These are phyloP conservation scores for Lerista edwardsae DNA, from an alignment of 2,797 vertebrate species.

Conservation along the genomic window DNA sequence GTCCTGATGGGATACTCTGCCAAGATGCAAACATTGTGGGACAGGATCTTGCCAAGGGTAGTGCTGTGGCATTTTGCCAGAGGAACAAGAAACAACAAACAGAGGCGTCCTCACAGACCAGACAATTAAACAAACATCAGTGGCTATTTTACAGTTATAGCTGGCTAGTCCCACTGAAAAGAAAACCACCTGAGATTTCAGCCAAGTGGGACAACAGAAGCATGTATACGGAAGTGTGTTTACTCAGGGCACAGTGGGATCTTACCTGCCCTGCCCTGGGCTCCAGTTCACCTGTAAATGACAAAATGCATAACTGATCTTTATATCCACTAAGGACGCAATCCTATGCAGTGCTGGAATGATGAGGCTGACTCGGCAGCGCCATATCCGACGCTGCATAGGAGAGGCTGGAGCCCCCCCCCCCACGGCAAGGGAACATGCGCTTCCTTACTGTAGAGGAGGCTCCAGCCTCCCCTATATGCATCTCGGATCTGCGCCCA, in stretches of 20 bases:
- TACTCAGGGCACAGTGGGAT: neutral
- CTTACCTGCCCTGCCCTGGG: neutral
- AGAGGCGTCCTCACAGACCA: neutral
- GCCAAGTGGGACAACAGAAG: neutral
- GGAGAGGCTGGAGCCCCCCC: too few relatives aligned
- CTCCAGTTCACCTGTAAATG: neutral
- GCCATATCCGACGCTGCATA: too few relatives aligned
- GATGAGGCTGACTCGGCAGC: too few relatives aligned
- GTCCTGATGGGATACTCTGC: conserved; percentile 34
- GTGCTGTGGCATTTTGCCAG: neutral
- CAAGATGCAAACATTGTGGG: neutral
- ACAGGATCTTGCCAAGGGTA: neutral
- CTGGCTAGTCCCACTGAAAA: neutral
- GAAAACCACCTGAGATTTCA: neutral
- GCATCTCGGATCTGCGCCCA: too few relatives aligned
- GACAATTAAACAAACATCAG: neutral
- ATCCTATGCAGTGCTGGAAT: too few relatives aligned
- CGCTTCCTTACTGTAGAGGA: too few relatives aligned
- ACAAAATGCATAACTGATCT: neutral
- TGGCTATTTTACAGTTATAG: neutral
- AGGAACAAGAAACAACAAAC: neutral
- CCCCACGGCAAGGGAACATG: too few relatives aligned
- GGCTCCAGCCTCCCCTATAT: too few relatives aligned
- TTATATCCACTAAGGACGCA: neutral
- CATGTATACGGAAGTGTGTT: neutral